These are phyloP conservation scores for Siniperca knerii DNA, from an alignment of 2,113 vertebrate genomes.

Conservation along the genomic window DNA sequence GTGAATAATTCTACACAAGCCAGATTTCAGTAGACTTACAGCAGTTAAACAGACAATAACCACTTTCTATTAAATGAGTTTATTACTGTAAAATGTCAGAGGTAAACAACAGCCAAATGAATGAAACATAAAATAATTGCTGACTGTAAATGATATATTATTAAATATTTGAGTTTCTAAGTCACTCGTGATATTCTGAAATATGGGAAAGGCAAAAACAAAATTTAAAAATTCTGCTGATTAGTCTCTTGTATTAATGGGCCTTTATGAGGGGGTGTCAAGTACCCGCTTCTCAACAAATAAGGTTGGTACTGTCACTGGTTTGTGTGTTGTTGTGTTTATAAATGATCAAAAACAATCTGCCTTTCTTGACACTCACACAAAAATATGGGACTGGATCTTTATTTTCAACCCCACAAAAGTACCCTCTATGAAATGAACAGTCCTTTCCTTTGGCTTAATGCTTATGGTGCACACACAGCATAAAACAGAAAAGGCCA, in stretches of 20 bases:
- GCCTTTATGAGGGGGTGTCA: not conserved
- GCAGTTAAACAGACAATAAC: not conserved
- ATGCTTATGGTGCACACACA: not conserved
- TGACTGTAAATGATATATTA: not conserved
- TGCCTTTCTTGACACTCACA: too few relatives aligned
- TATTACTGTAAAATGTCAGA: not conserved
- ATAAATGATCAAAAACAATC: not conserved
- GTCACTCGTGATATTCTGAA: not conserved
- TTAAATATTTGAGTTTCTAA: not conserved
- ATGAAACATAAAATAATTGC: not conserved
- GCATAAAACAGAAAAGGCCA: not conserved
- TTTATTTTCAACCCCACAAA: not conserved
- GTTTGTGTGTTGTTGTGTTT: not conserved
- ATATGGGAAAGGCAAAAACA: not conserved
- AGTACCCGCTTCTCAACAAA: not conserved
- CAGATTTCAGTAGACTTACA: not conserved
- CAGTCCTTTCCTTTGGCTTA: not conserved
- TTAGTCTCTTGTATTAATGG: not conserved
- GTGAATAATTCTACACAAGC: not conserved
- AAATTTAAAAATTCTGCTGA: not conserved
- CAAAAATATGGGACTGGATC: conserved; percentile 2
- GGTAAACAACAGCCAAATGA: not conserved
- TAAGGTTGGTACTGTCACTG: not conserved
- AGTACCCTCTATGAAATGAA: not conserved
- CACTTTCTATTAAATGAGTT: not conserved